Evolutionary conservation across 2,888 invertebrate genomes (phyloP).

Genomic region (Smittia aterrima): DNA sequence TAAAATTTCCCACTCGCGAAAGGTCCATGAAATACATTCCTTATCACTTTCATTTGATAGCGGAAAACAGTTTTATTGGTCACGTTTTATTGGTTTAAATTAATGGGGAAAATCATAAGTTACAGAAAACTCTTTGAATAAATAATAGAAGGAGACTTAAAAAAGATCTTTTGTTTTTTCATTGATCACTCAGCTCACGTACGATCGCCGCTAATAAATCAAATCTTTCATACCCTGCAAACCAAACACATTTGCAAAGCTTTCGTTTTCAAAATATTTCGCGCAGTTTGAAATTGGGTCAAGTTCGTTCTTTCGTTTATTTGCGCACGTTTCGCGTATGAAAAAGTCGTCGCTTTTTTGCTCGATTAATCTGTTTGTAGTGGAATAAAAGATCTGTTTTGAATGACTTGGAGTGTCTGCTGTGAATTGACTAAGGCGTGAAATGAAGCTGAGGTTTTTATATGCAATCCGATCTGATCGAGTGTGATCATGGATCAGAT

Average conservation of each 20-base stretch:
- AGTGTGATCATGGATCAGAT: background rate
- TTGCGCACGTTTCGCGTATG: background rate
- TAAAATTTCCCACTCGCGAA: background rate
- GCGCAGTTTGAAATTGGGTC: constrained; percentile 13
- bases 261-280: constrained; percentile 13
- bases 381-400: background rate
- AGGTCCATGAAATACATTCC: background rate
- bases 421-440: background rate
- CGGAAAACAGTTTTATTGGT: background rate
- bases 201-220: background rate
- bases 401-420: background rate
- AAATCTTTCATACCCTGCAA: no score
- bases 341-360: background rate
- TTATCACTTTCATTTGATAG: constrained; percentile 1
- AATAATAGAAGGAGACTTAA: no score
- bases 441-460: background rate
- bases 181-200: background rate
- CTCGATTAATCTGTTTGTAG: background rate
- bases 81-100: background rate
- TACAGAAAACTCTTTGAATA: no score
- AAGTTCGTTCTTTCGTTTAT: constrained; percentile 28
- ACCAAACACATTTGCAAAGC: background rate
- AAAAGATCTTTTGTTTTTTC: no score
- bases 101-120: no score
- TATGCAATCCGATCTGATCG: background rate